phyloP scores from a whole-genome alignment of 2,888 invertebrate genomes.

The Achlya flavicornis region DNA sequence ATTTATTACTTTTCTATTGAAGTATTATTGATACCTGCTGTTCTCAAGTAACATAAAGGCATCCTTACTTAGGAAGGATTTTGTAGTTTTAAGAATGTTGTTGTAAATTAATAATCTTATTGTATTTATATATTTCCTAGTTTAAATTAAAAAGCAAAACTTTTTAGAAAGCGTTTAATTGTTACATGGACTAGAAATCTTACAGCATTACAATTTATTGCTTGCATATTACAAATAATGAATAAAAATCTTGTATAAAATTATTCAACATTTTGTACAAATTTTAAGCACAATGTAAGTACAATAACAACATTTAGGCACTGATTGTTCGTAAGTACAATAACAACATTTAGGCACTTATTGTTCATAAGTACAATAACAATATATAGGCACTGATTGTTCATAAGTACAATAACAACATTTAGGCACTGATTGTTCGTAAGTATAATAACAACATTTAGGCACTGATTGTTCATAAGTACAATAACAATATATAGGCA shows the following conservation, averaged over 20 bases:
- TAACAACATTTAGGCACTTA: too few species aligned
- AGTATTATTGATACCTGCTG: too few species aligned
- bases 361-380: slow-evolving; percentile 52
- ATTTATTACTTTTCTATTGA: too few species aligned
- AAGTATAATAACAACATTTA: slow-evolving; percentile 62
- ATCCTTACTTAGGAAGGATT: too few species aligned
- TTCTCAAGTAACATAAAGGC: too few species aligned
- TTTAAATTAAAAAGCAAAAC: slow-evolving; percentile 30
- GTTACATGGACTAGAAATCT: slow-evolving; percentile 76
- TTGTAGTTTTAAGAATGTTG: too few species aligned
- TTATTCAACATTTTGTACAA: slow-evolving; percentile 67
- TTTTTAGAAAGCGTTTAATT: slow-evolving; percentile 73
- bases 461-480: too few species aligned
- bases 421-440: slow-evolving; percentile 23
- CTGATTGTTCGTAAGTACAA: too few species aligned
- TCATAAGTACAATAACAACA: too few species aligned
- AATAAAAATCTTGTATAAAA: slow-evolving; percentile 63
- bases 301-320: slow-evolving; percentile 53
- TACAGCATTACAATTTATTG: slow-evolving; percentile 51
- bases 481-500: too few species aligned
- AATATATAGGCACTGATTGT: slow-evolving; percentile 40
- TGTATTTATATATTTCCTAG: slow-evolving; percentile 17
- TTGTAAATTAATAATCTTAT: background rate
- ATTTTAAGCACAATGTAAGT: slow-evolving; percentile 58
- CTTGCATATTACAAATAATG: slow-evolving; percentile 32